phyloP scores from a whole-genome alignment of 1,140 invertebrate species.

The Drosophila watanabei region DNA sequence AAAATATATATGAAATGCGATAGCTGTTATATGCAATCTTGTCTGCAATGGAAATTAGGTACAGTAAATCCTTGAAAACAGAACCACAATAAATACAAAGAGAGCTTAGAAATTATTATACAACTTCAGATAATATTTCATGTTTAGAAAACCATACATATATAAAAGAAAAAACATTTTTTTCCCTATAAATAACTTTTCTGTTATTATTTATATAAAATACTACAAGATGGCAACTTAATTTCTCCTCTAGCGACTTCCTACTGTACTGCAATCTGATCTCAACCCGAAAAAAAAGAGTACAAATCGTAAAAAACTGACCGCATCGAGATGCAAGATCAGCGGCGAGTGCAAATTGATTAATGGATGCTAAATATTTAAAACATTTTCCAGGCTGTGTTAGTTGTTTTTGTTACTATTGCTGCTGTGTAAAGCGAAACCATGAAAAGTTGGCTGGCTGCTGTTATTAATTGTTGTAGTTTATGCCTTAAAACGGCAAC shows the following conservation, averaged over 20 bases:
- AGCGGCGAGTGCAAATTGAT: conserved; percentile 71
- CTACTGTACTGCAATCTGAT: conserved; percentile 39
- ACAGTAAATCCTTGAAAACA: neutral
- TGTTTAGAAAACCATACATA: rapidly evolving
- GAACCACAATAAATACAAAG: neutral
- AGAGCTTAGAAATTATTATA: neutral
- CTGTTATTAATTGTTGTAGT: conserved; percentile 62
- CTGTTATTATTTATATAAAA: neutral
- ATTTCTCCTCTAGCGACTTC: neutral
- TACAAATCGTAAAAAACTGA: conserved; percentile 34
- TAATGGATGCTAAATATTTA: conserved; percentile 76
- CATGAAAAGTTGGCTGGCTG: conserved; percentile 52
- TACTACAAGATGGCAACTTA: neutral
- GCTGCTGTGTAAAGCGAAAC: conserved; percentile 66
- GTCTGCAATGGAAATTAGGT: conserved; percentile 21
- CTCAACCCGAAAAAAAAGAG: conserved; percentile 1
- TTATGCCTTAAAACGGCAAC: conserved; percentile 62
- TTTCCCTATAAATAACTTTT: neutral
- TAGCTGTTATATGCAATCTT: conserved; percentile 29
- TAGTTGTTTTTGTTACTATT: conserved; percentile 21
- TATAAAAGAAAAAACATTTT: too few relatives aligned
- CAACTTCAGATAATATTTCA: rapidly evolving
- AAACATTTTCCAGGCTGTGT: conserved; percentile 67
- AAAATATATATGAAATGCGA: conserved; percentile 44
- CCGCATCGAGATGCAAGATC: conserved; percentile 52